Conservation (phyloP, 2,797 vertebrate species). For the Notamacropus eugenii region DNA sequence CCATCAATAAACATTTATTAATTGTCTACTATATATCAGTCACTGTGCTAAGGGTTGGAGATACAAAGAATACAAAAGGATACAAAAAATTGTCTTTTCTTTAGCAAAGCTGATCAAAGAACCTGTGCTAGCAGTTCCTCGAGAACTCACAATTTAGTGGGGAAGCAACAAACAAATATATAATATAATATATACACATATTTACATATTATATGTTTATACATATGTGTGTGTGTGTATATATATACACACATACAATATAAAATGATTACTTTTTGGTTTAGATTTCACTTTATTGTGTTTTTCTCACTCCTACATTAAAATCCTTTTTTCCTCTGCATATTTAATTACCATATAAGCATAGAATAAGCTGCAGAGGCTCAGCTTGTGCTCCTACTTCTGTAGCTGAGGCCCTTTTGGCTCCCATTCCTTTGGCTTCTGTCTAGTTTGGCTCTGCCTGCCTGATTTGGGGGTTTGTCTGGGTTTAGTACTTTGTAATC, state of each 20-base stretch:
- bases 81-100: no score
- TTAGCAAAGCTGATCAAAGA: no score
- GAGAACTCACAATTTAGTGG: background rate
- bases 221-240: no score
- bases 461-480: slow-evolving; percentile 48
- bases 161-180: background rate
- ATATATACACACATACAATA: background rate
- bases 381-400: background rate
- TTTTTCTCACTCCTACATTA: background rate
- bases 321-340: background rate
- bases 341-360: background rate
- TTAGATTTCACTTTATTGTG: background rate
- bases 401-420: slow-evolving; percentile 5
- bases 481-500: slow-evolving; percentile 47
- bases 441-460: slow-evolving; percentile 14
- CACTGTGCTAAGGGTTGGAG: background rate
- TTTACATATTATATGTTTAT: no score
- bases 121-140: background rate
- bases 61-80: background rate
- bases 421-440: slow-evolving; percentile 46
- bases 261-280: background rate
- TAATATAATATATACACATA: no score
- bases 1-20: background rate
- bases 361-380: background rate
- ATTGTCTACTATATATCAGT: background rate